Evolutionary conservation across 1,140 invertebrate species (phyloP).

Genomic region (Aphelenchoides besseyi): DNA sequence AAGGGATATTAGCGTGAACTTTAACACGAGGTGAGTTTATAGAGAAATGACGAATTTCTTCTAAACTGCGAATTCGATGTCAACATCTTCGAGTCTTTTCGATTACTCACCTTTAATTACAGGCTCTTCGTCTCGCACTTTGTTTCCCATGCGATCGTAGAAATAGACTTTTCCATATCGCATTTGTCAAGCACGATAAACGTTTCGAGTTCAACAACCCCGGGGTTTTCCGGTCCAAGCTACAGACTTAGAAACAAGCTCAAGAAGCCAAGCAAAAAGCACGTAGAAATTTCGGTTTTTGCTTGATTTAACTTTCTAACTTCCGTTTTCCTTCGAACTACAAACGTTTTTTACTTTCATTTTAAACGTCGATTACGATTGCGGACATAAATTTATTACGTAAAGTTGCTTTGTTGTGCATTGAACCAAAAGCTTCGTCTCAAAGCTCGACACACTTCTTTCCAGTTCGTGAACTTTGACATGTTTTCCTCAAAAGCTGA

Average conservation of each 20-base stretch:
- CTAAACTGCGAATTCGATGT: constrained; percentile 15
- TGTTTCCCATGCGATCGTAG: constrained; percentile 29
- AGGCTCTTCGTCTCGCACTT: constrained; percentile 20
- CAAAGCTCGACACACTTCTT: neutral
- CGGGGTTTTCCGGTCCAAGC: neutral
- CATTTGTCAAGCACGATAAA: constrained; percentile 12
- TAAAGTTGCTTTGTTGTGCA: no score
- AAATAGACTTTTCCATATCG: constrained; percentile 26
- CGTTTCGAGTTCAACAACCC: neutral
- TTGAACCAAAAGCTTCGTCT: no score
- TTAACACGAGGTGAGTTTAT: neutral
- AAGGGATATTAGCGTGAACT: constrained; percentile 6
- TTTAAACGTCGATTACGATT: no score
- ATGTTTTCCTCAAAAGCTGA: no score
- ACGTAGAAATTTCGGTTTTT: neutral
- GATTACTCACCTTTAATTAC: constrained; percentile 23
- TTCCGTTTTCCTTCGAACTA: neutral
- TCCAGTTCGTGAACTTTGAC: neutral
- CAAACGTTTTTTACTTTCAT: neutral
- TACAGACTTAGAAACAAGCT: no score
- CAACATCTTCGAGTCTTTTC: neutral
- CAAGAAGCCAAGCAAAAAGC: neutral
- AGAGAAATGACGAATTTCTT: constrained; percentile 16
- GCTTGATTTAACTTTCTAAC: neutral
- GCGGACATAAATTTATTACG: no score